Conservation (phyloP, 2,888 invertebrate genomes). For the Standfussiana lucernea region DNA sequence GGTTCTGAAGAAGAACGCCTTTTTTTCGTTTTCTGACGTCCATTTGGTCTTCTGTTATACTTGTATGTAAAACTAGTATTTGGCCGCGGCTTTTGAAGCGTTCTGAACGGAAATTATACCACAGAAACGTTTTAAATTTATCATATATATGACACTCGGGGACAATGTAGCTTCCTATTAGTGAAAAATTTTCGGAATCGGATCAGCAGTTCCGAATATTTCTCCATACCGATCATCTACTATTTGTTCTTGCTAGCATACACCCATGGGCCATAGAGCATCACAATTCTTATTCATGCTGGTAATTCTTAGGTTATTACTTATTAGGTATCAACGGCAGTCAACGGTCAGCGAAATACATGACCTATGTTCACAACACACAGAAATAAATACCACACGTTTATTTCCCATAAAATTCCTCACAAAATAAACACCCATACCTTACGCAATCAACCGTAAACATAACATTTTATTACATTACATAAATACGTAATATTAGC, state of each 20-base stretch:
- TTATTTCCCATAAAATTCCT: constrained; percentile 49
- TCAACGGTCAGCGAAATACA: constrained; percentile 20
- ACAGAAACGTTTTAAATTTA: background rate
- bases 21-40: background rate
- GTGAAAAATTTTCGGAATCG: background rate
- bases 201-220: background rate
- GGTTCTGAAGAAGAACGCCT: background rate
- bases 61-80: background rate
- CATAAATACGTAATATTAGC: constrained; percentile 66
- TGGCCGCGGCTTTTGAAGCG: background rate
- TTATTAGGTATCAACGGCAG: background rate
- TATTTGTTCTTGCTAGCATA: background rate
- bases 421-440: constrained; percentile 38
- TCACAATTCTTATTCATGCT: background rate
- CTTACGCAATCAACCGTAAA: constrained; percentile 51
- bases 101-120: background rate
- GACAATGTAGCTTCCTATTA: background rate
- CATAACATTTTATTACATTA: constrained; percentile 64
- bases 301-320: background rate
- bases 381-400: constrained; percentile 27
- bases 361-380: background rate
- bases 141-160: background rate
- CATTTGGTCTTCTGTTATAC: background rate
- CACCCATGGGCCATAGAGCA: background rate
- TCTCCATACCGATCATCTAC: background rate